Percentiles rank a stretch among this genome's conserved stretches.
phyloP scores from a whole-genome alignment of 2,888 invertebrate genomes.

The Hypolimnas misippus region DNA sequence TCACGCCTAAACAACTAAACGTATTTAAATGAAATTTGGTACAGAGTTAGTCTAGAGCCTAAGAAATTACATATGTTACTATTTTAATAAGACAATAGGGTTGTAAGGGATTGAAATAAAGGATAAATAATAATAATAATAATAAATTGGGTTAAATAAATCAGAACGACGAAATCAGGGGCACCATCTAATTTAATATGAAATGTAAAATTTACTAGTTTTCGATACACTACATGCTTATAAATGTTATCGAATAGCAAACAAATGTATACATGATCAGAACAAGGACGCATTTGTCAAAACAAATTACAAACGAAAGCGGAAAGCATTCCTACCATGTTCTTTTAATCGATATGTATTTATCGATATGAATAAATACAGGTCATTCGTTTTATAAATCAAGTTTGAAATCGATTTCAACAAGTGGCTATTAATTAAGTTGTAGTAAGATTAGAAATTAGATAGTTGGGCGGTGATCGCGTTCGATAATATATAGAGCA shows the following conservation, averaged over 20 bases:
- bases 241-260: slow-evolving; percentile 14
- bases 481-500: slow-evolving; percentile 51
- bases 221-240: not conserved
- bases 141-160: no score
- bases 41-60: no score
- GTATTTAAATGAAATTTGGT: no score
- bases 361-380: slow-evolving; percentile 74
- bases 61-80: no score
- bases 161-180: no score
- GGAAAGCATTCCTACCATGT: slow-evolving; percentile 53
- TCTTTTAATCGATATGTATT: slow-evolving; percentile 66
- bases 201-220: no score
- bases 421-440: slow-evolving; percentile 84
- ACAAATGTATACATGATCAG: slow-evolving; percentile 36
- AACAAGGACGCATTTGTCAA: slow-evolving; percentile 50
- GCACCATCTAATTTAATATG: no score
- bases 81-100: no score
- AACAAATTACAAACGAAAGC: slow-evolving; percentile 58
- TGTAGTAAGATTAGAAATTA: slow-evolving; percentile 82
- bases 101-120: no score
- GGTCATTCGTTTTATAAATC: slow-evolving; percentile 81
- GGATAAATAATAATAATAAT: no score
- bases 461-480: slow-evolving; percentile 74
- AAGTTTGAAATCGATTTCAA: slow-evolving; percentile 81
- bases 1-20: no score